phyloP scores from a whole-genome alignment of 2,888 invertebrate genomes.

The Teleogryllus oceanicus region DNA sequence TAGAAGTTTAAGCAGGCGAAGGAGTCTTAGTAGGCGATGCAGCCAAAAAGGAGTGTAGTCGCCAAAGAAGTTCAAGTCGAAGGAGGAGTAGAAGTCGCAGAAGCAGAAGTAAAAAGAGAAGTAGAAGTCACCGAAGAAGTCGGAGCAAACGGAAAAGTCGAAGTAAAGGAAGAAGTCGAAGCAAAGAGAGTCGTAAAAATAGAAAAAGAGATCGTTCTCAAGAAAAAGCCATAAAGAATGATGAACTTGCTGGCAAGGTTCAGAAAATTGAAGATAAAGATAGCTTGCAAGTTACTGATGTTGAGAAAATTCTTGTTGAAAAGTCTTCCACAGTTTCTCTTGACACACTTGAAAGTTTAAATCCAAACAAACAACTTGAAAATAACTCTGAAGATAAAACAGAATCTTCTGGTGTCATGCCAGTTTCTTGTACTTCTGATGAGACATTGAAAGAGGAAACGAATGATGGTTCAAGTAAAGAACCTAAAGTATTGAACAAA shows the following conservation, averaged over 20 bases:
- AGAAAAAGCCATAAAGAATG: not conserved
- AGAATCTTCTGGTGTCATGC: no score
- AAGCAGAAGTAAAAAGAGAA: slow-evolving; percentile 26
- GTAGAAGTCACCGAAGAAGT: slow-evolving; percentile 28
- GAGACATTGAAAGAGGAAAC: no score
- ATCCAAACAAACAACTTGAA: no score
- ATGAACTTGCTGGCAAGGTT: not conserved
- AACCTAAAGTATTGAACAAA: not conserved
- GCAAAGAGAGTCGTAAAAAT: slow-evolving; percentile 23
- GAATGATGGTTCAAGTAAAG: no score
- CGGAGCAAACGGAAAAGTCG: slow-evolving; percentile 25
- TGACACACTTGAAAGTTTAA: no score
- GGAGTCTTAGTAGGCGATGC: not conserved
- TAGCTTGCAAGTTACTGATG: no score
- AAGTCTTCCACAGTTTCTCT: no score
- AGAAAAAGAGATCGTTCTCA: not conserved
- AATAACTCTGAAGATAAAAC: no score
- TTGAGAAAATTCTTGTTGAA: no score
- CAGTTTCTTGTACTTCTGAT: no score
- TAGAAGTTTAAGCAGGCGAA: slow-evolving; percentile 7
- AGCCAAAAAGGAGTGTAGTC: not conserved
- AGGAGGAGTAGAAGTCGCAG: not conserved
- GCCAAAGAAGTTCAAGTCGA: no score
- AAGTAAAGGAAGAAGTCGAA: slow-evolving; percentile 30
- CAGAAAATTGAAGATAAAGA: not conserved